Evolutionary conservation across 92 coral and sea anemone genomes (phyloP).

Genomic region (Phenganax stokvisi): DNA sequence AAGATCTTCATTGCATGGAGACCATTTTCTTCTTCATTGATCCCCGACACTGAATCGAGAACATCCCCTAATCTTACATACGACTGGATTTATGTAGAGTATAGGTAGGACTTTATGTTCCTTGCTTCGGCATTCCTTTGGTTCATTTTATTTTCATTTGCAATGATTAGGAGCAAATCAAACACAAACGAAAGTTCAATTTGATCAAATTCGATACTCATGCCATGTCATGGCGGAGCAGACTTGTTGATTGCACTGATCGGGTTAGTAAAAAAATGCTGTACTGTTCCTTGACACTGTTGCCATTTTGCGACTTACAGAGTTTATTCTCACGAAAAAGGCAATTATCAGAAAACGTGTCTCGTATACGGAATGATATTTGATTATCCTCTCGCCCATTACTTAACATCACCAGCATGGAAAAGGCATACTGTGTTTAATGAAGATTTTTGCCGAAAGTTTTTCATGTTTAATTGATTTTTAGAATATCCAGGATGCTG

Average conservation of each 20-base stretch:
- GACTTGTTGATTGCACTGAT: slow-evolving; percentile 92
- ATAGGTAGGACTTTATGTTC: no score
- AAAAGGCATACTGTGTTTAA: background rate
- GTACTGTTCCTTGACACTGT: background rate
- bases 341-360: background rate
- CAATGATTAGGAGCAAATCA: slow-evolving; percentile 75
- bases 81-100: no score
- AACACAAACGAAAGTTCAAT: slow-evolving; percentile 90
- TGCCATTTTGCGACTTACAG: background rate
- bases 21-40: no score
- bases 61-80: no score
- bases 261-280: slow-evolving; percentile 56
- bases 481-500: slow-evolving; percentile 87
- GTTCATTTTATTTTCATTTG: background rate
- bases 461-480: background rate
- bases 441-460: background rate
- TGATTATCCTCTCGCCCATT: no score
- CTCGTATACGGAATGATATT: background rate
- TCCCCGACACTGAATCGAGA: no score
- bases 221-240: slow-evolving; percentile 93
- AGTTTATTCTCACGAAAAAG: background rate
- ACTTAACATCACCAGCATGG: no score
- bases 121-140: no score
- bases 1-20: no score
- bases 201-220: slow-evolving; percentile 80